Conservation (phyloP, 2,797 vertebrate genomes). For the Threskiornis aethiopicus region DNA sequence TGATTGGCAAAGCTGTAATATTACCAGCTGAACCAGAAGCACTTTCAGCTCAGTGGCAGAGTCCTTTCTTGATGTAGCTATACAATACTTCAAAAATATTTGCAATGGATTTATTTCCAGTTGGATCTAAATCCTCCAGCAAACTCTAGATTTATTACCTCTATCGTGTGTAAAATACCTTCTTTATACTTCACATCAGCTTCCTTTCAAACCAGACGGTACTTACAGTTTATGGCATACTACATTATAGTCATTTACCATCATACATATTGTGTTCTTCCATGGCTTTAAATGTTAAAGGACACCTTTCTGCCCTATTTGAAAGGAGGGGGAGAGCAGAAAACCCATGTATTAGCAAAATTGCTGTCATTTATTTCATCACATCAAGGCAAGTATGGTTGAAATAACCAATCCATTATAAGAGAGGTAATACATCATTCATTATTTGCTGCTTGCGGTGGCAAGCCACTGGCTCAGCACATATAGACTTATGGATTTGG, state of each 20-base stretch:
- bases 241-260: constrained; percentile 49
- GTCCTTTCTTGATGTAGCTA: constrained; percentile 1
- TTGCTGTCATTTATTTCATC: constrained; percentile 56
- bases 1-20: background rate
- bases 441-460: constrained; percentile 28
- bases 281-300: constrained; percentile 29
- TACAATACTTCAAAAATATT: constrained; percentile 15
- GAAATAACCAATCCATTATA: constrained; percentile 38
- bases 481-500: background rate
- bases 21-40: background rate
- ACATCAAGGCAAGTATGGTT: background rate
- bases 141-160: constrained; percentile 53
- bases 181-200: constrained; percentile 30
- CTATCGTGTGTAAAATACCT: background rate
- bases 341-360: constrained; percentile 58
- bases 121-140: constrained; percentile 1
- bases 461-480: constrained; percentile 36
- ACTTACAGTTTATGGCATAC: constrained; percentile 46
- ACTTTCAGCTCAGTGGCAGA: background rate
- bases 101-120: constrained; percentile 26
- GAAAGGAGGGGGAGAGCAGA: background rate
- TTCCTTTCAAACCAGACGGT: constrained; percentile 34
- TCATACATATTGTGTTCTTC: constrained; percentile 12
- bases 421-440: constrained; percentile 5
- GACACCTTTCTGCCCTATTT: constrained; percentile 25